phyloP scores from a whole-genome alignment of 2,888 invertebrate genomes.

The Latrodectus elegans region DNA sequence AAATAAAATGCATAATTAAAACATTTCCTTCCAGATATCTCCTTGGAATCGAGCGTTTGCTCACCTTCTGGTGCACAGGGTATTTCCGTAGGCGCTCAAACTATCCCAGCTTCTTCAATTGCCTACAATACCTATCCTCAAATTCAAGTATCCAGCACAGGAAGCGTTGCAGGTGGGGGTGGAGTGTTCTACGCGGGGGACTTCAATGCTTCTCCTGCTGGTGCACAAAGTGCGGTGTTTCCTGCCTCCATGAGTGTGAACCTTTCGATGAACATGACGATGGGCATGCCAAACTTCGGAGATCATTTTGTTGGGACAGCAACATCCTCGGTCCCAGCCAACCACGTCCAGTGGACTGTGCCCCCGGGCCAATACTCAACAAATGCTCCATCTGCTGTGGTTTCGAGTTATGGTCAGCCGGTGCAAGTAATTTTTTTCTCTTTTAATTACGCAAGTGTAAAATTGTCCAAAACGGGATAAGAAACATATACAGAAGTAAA shows the following conservation, averaged over 20 bases:
- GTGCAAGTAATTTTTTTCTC: slow-evolving; percentile 50
- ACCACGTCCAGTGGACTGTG: slow-evolving; percentile 83
- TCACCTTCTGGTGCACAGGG: slow-evolving; percentile 30
- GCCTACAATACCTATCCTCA: slow-evolving; percentile 53
- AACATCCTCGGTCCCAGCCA: slow-evolving; percentile 37
- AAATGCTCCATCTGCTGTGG: slow-evolving; percentile 78
- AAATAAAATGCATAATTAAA: not conserved
- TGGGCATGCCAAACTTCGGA: slow-evolving; percentile 80
- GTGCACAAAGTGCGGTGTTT: slow-evolving; percentile 74
- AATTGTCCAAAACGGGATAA: too few relatives aligned
- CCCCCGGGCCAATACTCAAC: slow-evolving; percentile 77
- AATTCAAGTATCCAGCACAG: slow-evolving; percentile 55
- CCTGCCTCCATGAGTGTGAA: slow-evolving; percentile 93
- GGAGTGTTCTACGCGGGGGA: slow-evolving; percentile 57
- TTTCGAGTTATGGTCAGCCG: slow-evolving; percentile 51
- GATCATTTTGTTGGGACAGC: slow-evolving; percentile 59
- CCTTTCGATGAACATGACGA: slow-evolving; percentile 98
- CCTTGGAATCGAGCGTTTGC: slow-evolving; percentile 30
- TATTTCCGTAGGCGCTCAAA: slow-evolving; percentile 13
- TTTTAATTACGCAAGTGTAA: too few relatives aligned
- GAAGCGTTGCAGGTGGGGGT: slow-evolving; percentile 10
- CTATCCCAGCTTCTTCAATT: slow-evolving; percentile 20
- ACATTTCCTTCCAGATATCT: slow-evolving; percentile 21
- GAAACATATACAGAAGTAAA: too few relatives aligned
- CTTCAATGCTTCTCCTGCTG: slow-evolving; percentile 9